phyloP scores from a whole-genome alignment of 2,797 vertebrate species.

The Aeoliscus strigatus region DNA sequence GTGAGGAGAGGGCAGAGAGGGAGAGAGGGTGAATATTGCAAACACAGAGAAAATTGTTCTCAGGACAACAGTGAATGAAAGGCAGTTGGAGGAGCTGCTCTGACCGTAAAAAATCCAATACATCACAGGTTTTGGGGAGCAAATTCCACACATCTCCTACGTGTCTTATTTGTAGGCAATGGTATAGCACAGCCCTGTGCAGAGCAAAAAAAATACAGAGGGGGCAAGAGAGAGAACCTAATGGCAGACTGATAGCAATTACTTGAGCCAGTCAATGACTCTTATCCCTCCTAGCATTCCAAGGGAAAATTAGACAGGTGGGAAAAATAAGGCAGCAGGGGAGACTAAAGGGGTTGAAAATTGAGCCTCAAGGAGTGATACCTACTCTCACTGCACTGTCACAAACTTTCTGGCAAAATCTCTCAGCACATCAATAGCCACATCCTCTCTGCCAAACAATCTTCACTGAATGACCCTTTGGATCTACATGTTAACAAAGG shows the following conservation, averaged over 20 bases:
- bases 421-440: constrained; percentile 74
- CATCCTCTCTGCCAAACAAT: constrained; percentile 58
- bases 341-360: constrained; percentile 49
- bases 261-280: constrained; percentile 72
- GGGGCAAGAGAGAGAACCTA: constrained; percentile 65
- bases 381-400: constrained; percentile 46
- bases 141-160: constrained; percentile 83
- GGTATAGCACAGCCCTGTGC: constrained; percentile 68
- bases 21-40: constrained; percentile 67
- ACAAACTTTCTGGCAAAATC: constrained; percentile 64
- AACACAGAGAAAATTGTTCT: constrained; percentile 83
- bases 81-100: constrained; percentile 82
- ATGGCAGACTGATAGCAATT: constrained; percentile 82
- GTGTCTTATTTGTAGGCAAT: constrained; percentile 82
- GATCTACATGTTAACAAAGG: constrained; percentile 80
- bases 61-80: constrained; percentile 87
- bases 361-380: constrained; percentile 63
- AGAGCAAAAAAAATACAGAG: constrained; percentile 45
- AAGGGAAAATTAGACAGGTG: constrained; percentile 73
- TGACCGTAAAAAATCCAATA: constrained; percentile 92
- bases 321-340: constrained; percentile 62
- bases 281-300: constrained; percentile 70
- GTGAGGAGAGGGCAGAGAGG: constrained; percentile 69
- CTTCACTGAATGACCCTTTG: constrained; percentile 69
- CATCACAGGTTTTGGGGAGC: constrained; percentile 83